Conservation (phyloP, 2,797 vertebrate species). For the Allobates femoralis region DNA sequence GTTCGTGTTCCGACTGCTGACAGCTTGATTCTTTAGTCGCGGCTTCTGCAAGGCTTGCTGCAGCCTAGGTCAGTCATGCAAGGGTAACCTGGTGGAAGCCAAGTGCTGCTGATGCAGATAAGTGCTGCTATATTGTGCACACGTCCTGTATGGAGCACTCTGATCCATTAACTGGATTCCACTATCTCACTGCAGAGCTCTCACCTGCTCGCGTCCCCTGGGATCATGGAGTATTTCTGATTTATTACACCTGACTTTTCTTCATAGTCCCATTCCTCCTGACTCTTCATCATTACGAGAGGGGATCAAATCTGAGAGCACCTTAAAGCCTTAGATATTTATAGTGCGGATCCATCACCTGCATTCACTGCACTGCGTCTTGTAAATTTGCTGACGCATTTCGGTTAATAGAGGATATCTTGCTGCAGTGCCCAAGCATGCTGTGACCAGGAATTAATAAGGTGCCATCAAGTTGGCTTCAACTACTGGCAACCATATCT, state of each 20-base stretch:
- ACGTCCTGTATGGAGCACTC: constrained; percentile 33
- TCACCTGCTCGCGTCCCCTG: constrained; percentile 21
- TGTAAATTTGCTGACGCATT: not conserved
- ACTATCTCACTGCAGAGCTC: constrained; percentile 16
- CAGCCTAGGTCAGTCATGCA: constrained; percentile 50
- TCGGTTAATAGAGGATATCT: not conserved
- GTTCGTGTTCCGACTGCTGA: constrained; percentile 32
- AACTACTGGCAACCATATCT: not conserved
- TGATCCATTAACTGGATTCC: constrained; percentile 41
- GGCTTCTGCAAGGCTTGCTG: constrained; percentile 36
- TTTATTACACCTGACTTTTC: constrained; percentile 39
- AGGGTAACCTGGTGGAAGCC: constrained; percentile 27
- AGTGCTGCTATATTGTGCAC: constrained; percentile 37
- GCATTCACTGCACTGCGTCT: not conserved
- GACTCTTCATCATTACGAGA: constrained; percentile 6
- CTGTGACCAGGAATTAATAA: not conserved
- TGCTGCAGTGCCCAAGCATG: not conserved
- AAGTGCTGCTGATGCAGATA: constrained; percentile 50
- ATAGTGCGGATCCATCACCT: not conserved
- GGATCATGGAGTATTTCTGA: constrained; percentile 23
- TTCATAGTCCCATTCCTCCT: constrained; percentile 23
- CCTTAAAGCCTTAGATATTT: not conserved
- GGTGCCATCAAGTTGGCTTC: not conserved
- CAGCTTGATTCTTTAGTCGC: constrained; percentile 35
- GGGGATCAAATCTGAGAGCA: constrained; percentile 13